A percentile compares a stretch with the other conserved stretches of the same genome.
Conservation (phyloP, 2,888 invertebrate species). For the Atethmia centrago region DNA sequence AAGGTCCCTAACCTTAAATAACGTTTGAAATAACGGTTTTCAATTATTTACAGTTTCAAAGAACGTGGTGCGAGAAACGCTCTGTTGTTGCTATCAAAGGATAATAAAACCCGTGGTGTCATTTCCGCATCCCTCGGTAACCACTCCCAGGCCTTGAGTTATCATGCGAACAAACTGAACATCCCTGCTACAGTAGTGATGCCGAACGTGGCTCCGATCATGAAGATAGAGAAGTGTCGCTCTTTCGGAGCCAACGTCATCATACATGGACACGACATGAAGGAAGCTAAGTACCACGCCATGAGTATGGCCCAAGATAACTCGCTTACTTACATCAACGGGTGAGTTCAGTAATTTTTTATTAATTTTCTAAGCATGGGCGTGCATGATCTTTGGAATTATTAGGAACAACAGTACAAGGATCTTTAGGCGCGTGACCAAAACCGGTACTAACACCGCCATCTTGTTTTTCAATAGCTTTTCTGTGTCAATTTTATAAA, state of each 20-base stretch:
- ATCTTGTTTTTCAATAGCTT: no score
- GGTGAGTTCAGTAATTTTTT: constrained; percentile 87
- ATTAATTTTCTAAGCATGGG: neutral
- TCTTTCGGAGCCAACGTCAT: constrained; percentile 96
- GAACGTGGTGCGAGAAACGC: constrained; percentile 98
- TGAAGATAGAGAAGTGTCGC: constrained; percentile 97
- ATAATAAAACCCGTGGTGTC: constrained; percentile 94
- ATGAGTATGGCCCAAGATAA: constrained; percentile 93
- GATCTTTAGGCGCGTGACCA: no score
- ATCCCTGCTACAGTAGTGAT: constrained; percentile 97
- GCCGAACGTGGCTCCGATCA: constrained; percentile 98
- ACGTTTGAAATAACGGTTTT: neutral
- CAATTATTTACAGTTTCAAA: constrained; percentile 93
- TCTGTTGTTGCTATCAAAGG: constrained; percentile 93
- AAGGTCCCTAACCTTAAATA: no score
- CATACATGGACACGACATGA: constrained; percentile 95
- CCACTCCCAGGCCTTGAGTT: constrained; percentile 96
- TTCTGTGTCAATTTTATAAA: neutral
- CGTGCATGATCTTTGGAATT: neutral
- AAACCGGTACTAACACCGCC: no score
- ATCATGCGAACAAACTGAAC: constrained; percentile 93
- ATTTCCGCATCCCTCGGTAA: constrained; percentile 98
- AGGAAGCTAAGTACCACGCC: constrained; percentile 95
- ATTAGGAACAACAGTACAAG: neutral
- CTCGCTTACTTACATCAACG: constrained; percentile 96